phyloP scores from a whole-genome alignment of 2,888 invertebrate genomes.

The Geotrupes spiniger region DNA sequence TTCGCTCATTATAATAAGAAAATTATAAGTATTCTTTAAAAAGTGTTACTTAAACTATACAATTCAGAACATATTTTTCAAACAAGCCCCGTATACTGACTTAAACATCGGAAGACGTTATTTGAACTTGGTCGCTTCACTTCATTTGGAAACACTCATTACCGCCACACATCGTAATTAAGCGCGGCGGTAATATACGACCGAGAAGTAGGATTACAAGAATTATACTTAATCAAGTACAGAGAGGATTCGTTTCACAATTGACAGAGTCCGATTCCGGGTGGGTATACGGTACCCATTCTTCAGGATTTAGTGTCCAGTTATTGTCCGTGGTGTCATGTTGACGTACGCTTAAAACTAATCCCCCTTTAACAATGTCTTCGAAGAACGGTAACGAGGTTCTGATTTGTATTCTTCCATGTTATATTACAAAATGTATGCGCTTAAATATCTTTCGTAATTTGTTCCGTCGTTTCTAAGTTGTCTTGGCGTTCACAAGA shows the following conservation, averaged over 20 bases:
- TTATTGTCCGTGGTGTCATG: slow-evolving; percentile 21
- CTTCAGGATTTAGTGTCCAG: slow-evolving; percentile 22
- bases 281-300: slow-evolving; percentile 18
- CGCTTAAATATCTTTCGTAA: no score
- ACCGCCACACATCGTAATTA: not conserved
- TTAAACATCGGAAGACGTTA: no score
- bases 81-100: no score
- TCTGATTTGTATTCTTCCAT: slow-evolving; percentile 19
- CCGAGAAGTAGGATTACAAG: slow-evolving; percentile 15
- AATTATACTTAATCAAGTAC: slow-evolving; percentile 19
- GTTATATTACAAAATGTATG: not conserved
- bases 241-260: slow-evolving; percentile 9
- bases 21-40: no score
- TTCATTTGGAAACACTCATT: no score
- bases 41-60: no score
- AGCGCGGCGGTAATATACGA: slow-evolving; percentile 7
- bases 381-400: slow-evolving; percentile 18
- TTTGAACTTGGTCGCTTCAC: no score
- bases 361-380: slow-evolving; percentile 21
- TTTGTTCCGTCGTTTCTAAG: no score
- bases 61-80: no score
- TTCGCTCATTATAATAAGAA: no score
- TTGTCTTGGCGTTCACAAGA: no score
- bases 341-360: slow-evolving; percentile 18
- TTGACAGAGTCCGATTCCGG: slow-evolving; percentile 19